These are phyloP conservation scores for Osmerus mordax DNA, from an alignment of 2,113 vertebrate genomes.

Conservation along the genomic window DNA sequence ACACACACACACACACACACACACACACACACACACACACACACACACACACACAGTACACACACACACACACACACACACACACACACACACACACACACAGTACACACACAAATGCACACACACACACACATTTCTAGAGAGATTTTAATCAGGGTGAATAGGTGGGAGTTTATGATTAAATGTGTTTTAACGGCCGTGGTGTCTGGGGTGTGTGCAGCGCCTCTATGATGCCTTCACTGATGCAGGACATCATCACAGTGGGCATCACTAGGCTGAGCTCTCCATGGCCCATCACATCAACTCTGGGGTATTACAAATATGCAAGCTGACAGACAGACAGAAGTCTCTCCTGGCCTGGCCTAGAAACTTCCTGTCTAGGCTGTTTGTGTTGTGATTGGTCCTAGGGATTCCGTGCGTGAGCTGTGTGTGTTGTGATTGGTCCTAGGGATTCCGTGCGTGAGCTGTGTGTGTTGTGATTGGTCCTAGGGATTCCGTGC, in stretches of 20 bases:
- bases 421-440: constrained; percentile 27
- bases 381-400: constrained; percentile 26
- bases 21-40: too few species aligned
- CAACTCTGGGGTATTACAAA: too few species aligned
- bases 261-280: too few species aligned
- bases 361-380: too few species aligned
- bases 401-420: constrained; percentile 70
- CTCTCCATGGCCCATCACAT: too few species aligned
- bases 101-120: background rate
- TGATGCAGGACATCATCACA: background rate
- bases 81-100: background rate
- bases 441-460: too few species aligned
- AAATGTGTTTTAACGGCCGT: constrained; percentile 27
- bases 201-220: constrained; percentile 29
- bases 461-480: too few species aligned
- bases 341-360: background rate
- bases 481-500: too few species aligned
- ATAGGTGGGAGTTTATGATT: background rate
- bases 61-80: background rate
- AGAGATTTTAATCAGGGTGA: background rate
- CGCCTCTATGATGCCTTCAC: background rate
- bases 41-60: too few species aligned
- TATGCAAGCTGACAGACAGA: background rate
- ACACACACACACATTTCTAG: background rate
- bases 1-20: background rate